Evolutionary conservation across 2,113 vertebrate genomes (phyloP), one percentile per base, ranked within the genome.

Genomic region (Semicossyphus pulcher): DNA sequence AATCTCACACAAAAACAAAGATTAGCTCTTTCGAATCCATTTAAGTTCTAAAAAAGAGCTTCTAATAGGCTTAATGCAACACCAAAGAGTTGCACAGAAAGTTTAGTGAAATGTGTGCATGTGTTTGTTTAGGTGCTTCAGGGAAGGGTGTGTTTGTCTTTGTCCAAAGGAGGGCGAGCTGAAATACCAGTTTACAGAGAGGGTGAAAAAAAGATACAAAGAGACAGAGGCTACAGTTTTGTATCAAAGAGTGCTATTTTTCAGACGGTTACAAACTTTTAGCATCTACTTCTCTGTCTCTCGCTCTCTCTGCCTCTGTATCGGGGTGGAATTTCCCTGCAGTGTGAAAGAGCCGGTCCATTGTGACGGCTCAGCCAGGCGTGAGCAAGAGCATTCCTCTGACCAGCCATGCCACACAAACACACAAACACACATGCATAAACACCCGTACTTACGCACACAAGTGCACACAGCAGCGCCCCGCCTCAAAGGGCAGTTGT

Each of bases 341-440:
- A 91, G 83, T 92, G 86, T 91, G 88, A 93, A 88, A 93, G 92
- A 90, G 90, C 90, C 72, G 84, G 76, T 88, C 90, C 90, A 92
- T 94, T 94, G 91, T 93, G 92, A 91, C 85, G 84, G 89, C 78
- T 88, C 93, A 92, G 92, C 92, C 91, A 93, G 92, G 88, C 91
- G 85, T 94, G 88, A 82, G 72, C 77, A 78, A 78, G 82, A 72
- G 78, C 86, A 91, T 93, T 94, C 92, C 91, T 92, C 85, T 86
- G 90, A 72, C 87, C 85, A 84, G 88, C 83, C 92, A 91, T 91
- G 89, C 87, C 84, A 88, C 74, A 81, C 90, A 86, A 86, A 90
- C 90, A 89, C 83, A 86, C 81, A 83, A 86, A 88, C 87, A 89
- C 78, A 72, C 58, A 80, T 52, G 61, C 82, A 84, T 79, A 85